A percentile compares a stretch with the other conserved stretches of the same genome.
Evolutionary conservation across 2,113 vertebrate genomes (phyloP).

Genomic region (Edolisoma coerulescens): DNA sequence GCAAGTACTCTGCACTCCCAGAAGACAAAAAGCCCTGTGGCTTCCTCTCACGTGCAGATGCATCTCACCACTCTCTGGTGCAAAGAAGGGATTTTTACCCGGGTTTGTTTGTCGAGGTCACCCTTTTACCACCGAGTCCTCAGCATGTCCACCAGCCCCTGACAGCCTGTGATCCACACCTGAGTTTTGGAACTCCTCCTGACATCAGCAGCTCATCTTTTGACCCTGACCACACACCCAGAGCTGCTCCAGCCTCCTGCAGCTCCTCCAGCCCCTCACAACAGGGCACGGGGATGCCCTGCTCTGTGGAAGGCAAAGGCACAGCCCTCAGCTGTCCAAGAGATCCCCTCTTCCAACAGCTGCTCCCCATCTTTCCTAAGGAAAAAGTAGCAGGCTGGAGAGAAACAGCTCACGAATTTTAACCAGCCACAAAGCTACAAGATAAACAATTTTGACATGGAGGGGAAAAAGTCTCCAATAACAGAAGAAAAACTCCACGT

Average conservation of each 20-base stretch:
- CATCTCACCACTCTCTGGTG: background rate
- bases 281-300: background rate
- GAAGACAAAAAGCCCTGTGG: background rate
- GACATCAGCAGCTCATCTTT: background rate
- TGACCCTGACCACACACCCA: accelerated
- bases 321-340: background rate
- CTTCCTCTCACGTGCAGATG: background rate
- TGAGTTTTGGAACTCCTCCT: background rate
- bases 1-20: background rate
- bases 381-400: background rate
- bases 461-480: background rate
- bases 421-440: background rate
- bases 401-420: background rate
- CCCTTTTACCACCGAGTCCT: background rate
- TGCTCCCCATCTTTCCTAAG: background rate
- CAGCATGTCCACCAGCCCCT: background rate
- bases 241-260: background rate
- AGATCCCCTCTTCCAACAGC: background rate
- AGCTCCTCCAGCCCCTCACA: background rate
- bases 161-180: background rate
- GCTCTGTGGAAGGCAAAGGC: background rate
- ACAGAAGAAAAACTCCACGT: background rate
- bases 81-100: background rate
- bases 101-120: background rate
- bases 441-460: background rate